phyloP scores from a whole-genome alignment of 2,113 vertebrate species.

The Dipodomys ordii region DNA sequence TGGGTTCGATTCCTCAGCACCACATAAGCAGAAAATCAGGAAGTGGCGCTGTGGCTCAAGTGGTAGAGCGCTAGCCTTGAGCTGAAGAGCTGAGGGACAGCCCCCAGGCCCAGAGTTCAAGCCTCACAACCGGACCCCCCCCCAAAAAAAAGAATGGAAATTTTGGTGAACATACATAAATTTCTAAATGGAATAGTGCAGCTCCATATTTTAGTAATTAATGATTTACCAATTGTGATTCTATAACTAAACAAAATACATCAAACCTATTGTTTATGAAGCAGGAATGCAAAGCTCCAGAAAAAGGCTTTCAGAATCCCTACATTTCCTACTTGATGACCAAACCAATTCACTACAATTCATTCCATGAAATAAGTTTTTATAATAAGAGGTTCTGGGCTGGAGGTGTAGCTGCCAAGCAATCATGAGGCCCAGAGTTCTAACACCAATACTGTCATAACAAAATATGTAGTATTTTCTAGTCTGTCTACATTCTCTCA shows the following conservation, averaged over 20 bases:
- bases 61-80: no score
- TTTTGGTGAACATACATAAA: not conserved
- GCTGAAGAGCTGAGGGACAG: no score
- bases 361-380: not conserved
- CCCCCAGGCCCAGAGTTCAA: no score
- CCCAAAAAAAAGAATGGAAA: not conserved
- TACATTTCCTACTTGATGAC: not conserved
- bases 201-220: slow-evolving; percentile 19
- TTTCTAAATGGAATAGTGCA: not conserved
- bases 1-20: no score
- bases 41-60: no score
- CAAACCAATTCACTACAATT: not conserved
- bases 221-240: slow-evolving; percentile 30
- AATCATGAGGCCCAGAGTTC: no score
- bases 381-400: not conserved
- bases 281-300: not conserved
- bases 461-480: not conserved
- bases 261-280: not conserved
- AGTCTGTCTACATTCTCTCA: not conserved
- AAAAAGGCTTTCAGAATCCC: not conserved
- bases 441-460: no score
- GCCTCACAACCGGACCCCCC: no score
- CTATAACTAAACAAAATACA: not conserved
- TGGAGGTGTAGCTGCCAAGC: no score
- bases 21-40: no score